Evolutionary conservation across 1,140 invertebrate species (phyloP), one percentile per base, ranked within the genome.

Genomic region (Lepidurus apus): DNA sequence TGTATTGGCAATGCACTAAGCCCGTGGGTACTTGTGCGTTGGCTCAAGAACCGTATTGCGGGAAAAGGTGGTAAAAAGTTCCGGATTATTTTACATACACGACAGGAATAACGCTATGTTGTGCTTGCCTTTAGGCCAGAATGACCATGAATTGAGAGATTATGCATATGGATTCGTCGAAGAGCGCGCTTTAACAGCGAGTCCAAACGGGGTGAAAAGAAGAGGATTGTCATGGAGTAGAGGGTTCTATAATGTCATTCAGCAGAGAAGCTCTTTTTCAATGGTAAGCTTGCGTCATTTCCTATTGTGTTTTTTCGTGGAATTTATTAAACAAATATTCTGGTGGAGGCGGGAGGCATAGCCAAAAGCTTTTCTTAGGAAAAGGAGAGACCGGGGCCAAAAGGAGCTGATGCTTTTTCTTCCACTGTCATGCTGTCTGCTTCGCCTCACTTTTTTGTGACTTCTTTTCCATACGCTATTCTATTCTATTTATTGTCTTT

Each of bases 301-400:
- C 53, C 53, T 65, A 65, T 65, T 65, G 6, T 65, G 21, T 21
- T 65, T 65, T 65, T 65, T 65, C 53, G 8, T 65, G 53, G 53
- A 65, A 65, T 65, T 65, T 65, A 65, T 65, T 65, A 65, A 65
- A 65, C 53, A 65, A 65, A 65, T 65, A 65, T 65, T 65, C 53
- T 65, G 53, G 53, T 65, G 8, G 53, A 65, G 53, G 53, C 53
- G 53, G 53, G 53, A 65, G 53, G 53, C 53, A 65, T 65, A 65
- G 53, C 53, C 13, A 65, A 34, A 65, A 65, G 53, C 53, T 17
- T 13, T 65, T 17, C 53, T 65, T 65, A 7, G 26, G 26, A 34
- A 34, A 65, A 65, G n/a, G 53, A 0, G 21, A 65, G 21, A 65
- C 17, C 17, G 17, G 17, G 17, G n/a, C 21, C 17, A 65, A 65